Conservation (phyloP, 2,888 invertebrate species). For the Drosophila nigricruria region DNA sequence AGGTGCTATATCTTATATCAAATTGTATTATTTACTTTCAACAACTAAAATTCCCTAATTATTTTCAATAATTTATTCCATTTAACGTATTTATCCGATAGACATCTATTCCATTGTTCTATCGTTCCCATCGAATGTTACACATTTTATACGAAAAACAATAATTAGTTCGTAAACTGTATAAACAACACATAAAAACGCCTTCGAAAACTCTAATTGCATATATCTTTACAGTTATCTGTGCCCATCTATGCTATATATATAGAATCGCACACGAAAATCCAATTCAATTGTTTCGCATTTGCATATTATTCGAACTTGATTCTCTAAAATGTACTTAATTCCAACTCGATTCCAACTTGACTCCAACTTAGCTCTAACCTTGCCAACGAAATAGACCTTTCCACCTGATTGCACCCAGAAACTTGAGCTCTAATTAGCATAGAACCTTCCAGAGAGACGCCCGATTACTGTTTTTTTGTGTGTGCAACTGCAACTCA, state of each 20-base stretch:
- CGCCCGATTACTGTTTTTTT: slow-evolving; percentile 6
- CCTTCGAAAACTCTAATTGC: slow-evolving; percentile 11
- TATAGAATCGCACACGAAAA: slow-evolving; percentile 35
- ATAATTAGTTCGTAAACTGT: slow-evolving; percentile 8
- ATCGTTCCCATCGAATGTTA: slow-evolving; percentile 17
- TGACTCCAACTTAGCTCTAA: slow-evolving; percentile 22
- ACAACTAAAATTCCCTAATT: background rate
- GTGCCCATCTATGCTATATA: background rate
- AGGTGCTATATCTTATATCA: background rate
- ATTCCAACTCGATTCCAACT: slow-evolving; percentile 33
- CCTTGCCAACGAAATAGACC: slow-evolving; percentile 62
- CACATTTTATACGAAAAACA: slow-evolving; percentile 24
- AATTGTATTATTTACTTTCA: background rate
- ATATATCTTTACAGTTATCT: slow-evolving; percentile 10
- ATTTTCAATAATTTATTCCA: slow-evolving; percentile 5
- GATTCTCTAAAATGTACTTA: slow-evolving; percentile 21
- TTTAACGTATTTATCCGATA: slow-evolving; percentile 17
- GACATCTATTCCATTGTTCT: slow-evolving; percentile 6
- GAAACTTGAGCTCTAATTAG: slow-evolving; percentile 46
- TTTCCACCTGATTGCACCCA: slow-evolving; percentile 66
- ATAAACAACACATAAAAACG: slow-evolving; percentile 21
- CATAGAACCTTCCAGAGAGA: slow-evolving; percentile 36
- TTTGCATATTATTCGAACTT: slow-evolving; percentile 27
- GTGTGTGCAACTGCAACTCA: slow-evolving; percentile 3
- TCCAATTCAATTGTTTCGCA: slow-evolving; percentile 48